phyloP scores from a whole-genome alignment of 2,888 invertebrate species.

The Ectemnius cavifrons region DNA sequence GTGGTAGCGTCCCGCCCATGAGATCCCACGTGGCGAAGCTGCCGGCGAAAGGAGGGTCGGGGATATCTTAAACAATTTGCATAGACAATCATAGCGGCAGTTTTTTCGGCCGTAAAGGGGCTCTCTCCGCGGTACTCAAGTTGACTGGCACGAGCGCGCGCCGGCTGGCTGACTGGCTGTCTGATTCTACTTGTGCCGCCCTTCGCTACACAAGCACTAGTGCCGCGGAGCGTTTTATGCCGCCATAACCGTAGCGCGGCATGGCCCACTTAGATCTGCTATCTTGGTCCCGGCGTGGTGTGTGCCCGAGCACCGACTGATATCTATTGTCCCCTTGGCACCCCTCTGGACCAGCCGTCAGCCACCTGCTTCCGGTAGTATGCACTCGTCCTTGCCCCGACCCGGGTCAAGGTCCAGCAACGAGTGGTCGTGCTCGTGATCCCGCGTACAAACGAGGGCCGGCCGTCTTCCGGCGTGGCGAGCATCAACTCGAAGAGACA shows the following conservation, averaged over 20 bases:
- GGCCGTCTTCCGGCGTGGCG: conserved; percentile 12
- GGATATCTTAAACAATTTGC: conserved; percentile 78
- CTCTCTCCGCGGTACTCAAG: conserved; percentile 67
- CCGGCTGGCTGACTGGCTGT: conserved; percentile 50
- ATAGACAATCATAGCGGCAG: conserved; percentile 77
- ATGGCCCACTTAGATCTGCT: conserved; percentile 78
- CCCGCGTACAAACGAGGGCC: conserved; percentile 14
- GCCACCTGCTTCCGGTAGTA: conserved; percentile 50
- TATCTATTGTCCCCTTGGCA: conserved; percentile 72
- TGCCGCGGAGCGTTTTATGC: conserved; percentile 75
- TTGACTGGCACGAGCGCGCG: conserved; percentile 59
- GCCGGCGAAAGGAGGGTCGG: conserved; percentile 43
- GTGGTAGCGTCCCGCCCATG: conserved; percentile 18
- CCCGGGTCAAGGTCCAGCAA: conserved; percentile 56
- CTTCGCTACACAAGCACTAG: conserved; percentile 52
- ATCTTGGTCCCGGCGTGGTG: conserved; percentile 69
- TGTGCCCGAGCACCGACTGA: conserved; percentile 62
- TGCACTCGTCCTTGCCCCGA: conserved; percentile 53
- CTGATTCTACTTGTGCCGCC: conserved; percentile 54
- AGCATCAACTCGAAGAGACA: neutral
- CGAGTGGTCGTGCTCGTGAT: neutral
- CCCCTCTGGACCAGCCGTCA: conserved; percentile 53
- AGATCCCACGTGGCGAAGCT: conserved; percentile 20
- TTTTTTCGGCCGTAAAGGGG: conserved; percentile 76
- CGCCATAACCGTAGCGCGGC: conserved; percentile 76